phyloP scores from a whole-genome alignment of 2,888 invertebrate species.

The Eupithecia inturbata region DNA sequence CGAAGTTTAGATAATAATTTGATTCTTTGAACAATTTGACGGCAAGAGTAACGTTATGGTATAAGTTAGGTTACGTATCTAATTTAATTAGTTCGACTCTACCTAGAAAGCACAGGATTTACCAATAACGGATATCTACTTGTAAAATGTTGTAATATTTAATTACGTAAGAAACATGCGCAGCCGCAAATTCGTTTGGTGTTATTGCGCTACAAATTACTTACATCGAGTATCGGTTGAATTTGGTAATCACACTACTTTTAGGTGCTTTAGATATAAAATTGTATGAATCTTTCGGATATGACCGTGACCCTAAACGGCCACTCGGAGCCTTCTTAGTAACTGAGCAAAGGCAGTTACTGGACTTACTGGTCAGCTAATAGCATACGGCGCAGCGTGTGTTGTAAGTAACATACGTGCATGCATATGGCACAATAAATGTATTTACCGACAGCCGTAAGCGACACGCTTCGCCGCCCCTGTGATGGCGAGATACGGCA shows the following conservation, averaged over 20 bases:
- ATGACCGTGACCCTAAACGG: background rate
- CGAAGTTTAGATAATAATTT: background rate
- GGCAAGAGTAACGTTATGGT: background rate
- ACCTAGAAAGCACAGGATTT: background rate
- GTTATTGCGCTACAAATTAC: background rate
- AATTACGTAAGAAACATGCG: constrained; percentile 5
- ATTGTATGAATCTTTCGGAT: background rate
- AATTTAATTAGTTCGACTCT: background rate
- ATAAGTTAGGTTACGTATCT: background rate
- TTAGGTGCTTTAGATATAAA: background rate
- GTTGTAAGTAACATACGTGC: constrained; percentile 59
- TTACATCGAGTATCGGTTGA: background rate
- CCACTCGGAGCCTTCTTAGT: background rate
- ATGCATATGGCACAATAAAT: constrained; percentile 73
- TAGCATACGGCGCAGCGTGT: constrained; percentile 34
- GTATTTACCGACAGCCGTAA: constrained; percentile 73
- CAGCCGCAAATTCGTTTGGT: background rate
- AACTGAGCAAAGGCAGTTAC: constrained; percentile 26
- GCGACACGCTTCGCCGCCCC: constrained; percentile 73
- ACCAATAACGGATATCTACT: background rate
- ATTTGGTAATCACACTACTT: background rate
- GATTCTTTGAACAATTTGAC: background rate
- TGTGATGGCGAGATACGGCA: constrained; percentile 70
- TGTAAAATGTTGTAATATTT: background rate
- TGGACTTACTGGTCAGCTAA: constrained; percentile 40